Evolutionary conservation across 2,113 vertebrate species (phyloP).

Genomic region (Jaculus jaculus): DNA sequence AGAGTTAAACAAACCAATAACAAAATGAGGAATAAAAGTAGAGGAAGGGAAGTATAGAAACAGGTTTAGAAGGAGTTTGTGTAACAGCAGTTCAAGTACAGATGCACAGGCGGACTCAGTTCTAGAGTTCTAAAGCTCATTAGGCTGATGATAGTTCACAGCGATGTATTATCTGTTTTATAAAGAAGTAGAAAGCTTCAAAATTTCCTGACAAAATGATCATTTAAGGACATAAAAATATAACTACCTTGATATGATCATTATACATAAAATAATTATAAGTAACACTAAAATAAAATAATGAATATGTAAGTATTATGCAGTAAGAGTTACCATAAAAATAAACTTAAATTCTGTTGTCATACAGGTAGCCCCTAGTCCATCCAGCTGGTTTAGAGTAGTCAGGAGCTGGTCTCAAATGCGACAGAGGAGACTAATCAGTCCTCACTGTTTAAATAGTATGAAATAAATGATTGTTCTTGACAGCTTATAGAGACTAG

Average conservation of each 20-base stretch:
- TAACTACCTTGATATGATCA: neutral
- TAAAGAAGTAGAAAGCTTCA: neutral
- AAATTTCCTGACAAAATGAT: neutral
- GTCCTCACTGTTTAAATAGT: neutral
- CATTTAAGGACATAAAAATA: neutral
- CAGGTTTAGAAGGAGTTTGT: neutral
- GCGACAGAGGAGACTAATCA: neutral
- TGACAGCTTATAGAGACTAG: neutral
- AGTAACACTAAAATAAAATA: too few species aligned
- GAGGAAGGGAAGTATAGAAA: neutral
- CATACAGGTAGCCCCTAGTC: neutral
- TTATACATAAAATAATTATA: neutral
- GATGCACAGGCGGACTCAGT: neutral
- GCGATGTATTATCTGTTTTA: neutral
- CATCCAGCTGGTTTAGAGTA: neutral
- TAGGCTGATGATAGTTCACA: neutral
- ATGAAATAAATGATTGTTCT: slow-evolving; percentile 3
- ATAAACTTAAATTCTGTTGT: neutral
- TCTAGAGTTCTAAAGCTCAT: too few species aligned
- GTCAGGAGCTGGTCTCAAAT: neutral
- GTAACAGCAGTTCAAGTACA: too few species aligned
- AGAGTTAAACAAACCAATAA: neutral
- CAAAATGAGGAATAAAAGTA: neutral
- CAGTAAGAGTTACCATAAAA: neutral
- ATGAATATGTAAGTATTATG: neutral